Percentiles rank a stretch among this genome's conserved stretches.
Conservation (phyloP, 2,113 vertebrate genomes). For the Corydoras maculifer region DNA sequence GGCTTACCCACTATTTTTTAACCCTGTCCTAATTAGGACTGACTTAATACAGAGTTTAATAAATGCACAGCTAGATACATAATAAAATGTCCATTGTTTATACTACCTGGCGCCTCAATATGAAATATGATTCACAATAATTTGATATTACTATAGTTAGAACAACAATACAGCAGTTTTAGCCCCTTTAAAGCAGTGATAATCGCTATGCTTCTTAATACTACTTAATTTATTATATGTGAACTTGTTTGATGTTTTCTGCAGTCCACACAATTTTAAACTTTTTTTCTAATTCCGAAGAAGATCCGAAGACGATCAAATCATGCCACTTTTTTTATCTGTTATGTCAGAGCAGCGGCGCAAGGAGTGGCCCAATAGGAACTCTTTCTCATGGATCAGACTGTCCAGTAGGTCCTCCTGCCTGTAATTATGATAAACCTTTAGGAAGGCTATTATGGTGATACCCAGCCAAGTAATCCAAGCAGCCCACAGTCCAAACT, state of each 20-base stretch:
- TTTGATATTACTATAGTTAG: conserved; percentile 9
- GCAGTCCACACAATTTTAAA: background rate
- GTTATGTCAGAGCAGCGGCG: conserved; percentile 63
- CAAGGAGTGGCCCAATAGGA: conserved; percentile 79
- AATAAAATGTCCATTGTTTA: conserved; percentile 10
- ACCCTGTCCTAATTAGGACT: background rate
- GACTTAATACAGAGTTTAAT: background rate
- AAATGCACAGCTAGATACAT: conserved; percentile 1
- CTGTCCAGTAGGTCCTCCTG: conserved; percentile 91
- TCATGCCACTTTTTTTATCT: conserved; percentile 79
- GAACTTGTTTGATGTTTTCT: background rate
- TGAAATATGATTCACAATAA: background rate
- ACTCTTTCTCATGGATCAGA: conserved; percentile 92
- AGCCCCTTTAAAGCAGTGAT: background rate
- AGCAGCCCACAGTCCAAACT: conserved; percentile 94
- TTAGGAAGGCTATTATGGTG: conserved; percentile 86
- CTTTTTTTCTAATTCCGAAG: no score
- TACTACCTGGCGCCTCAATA: conserved; percentile 7
- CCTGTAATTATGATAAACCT: conserved; percentile 90
- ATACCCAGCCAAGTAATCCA: conserved; percentile 93
- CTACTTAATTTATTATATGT: conserved; percentile 23
- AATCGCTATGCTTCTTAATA: conserved; percentile 13
- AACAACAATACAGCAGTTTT: conserved; percentile 7
- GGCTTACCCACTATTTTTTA: no score
- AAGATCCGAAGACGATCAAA: conserved; percentile 52